Conservation (phyloP, 2,113 vertebrate species). For the Pampusana beccarii region DNA sequence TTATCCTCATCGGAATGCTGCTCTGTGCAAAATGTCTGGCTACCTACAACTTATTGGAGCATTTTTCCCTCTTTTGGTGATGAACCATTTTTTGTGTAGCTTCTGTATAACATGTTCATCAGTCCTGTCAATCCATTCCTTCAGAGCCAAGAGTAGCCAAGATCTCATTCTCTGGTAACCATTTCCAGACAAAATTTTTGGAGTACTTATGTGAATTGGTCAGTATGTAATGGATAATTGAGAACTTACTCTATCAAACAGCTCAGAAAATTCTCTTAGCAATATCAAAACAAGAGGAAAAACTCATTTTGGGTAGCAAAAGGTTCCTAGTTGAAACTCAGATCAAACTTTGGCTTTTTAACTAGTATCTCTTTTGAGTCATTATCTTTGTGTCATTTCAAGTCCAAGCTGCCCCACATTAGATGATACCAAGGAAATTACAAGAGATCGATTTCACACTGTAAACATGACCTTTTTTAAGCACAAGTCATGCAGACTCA, state of each 20-base stretch:
- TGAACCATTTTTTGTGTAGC: not conserved
- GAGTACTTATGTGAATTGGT: not conserved
- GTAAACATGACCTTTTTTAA: not conserved
- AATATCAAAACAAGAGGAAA: not conserved
- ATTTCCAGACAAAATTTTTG: not conserved
- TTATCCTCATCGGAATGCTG: not conserved
- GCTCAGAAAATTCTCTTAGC: not conserved
- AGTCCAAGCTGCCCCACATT: not conserved
- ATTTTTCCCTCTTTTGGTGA: not conserved
- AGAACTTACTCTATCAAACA: not conserved
- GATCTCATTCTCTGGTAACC: not conserved
- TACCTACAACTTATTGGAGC: not conserved
- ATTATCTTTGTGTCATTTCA: not conserved
- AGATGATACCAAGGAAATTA: not conserved
- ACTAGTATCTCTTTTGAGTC: not conserved
- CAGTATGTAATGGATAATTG: not conserved
- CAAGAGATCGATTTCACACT: not conserved
- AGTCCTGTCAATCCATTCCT: not conserved
- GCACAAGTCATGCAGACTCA: not conserved
- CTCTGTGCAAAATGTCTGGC: not conserved
- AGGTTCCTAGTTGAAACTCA: not conserved
- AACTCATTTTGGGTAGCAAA: not conserved
- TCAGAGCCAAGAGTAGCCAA: not conserved
- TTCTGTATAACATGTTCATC: accelerated
- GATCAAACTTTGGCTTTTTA: not conserved